Base-by-base conservation (phyloP, 1,140 invertebrate genomes). In the Linepithema humile region DNA sequence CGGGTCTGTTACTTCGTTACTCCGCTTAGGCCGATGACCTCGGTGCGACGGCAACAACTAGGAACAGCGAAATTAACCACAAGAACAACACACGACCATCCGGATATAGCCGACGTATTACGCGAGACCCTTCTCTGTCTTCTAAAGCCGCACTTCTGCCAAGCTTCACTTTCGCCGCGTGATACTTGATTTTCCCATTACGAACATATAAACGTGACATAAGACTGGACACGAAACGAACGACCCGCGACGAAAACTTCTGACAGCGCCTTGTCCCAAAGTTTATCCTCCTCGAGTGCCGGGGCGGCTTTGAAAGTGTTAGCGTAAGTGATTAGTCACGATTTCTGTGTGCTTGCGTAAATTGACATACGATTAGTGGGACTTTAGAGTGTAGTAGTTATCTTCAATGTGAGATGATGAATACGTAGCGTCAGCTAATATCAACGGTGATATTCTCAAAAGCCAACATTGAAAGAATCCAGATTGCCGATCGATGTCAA, bases 41-140 rank as follows among this genome's bases (percentile, higher is more conserved):
- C 48, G 53, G 29, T 35, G 70, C 38, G 40, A 29, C 74, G 53
- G 74, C 74, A 85, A 15, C 43, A 45, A 88, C 87, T 85, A 89
- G 84, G 87, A 75, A 65, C 86, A 57, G 45, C 86, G 65, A 83
- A 74, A 57, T 82, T 85, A 80, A 82, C 78, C 85, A 73, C 78
- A 84, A 85, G 88, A 89, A 89, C 88, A 89, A 89, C 87, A 75
- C 53, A 60, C 65, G 50, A 55, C 38, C 73, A 67, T 75, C 87
- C 87, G 73, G 84, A 89, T 89, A 88, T 89, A 89, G 87, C 84
- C 29, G 26, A 15, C 78, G 78, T 86, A 89, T 89, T 89, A 88
- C 55, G 77, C 84, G 65, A 73, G 32, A 72, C 78, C 78, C 86
- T 88, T 73, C 82, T 62, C 74, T 48, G 40, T 55, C 59, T 83